Evolutionary conservation across 2,797 vertebrate genomes (phyloP), one percentile per base, ranked within the genome.

Genomic region (Cyclura pinguis): DNA sequence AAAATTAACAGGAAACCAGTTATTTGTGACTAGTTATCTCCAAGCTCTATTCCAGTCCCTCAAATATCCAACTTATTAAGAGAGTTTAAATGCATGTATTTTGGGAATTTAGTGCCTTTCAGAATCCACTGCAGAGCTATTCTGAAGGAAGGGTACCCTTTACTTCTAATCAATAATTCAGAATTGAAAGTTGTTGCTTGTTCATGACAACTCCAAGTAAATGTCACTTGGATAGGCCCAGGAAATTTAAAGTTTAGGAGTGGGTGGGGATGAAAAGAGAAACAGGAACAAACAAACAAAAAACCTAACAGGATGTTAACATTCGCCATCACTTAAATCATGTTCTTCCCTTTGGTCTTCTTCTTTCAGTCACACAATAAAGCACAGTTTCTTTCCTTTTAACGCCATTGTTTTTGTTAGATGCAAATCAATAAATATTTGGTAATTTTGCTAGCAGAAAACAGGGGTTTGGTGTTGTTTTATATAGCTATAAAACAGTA

Each of bases 91-190:
- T 94, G 81, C 57, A 93, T 83, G 91, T 85, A 64, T 92, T 92
- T 87, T 93, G 80, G 85, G 93, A 95, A 93, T 95, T 87, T 91
- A 91, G 92, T 89, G 62, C 86, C 89, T 74, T 59, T 84, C 55
- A 93, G 62, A 94, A 93, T 69, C 59, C 89, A 82, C 13, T 84
- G 87, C 95, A 88, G 84, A 93, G 90, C 57, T 29, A 90, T 92
- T 96, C 89, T 90, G 92, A 91, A 95, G 93, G 91, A 96, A 88
- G 90, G 80, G 90, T 47, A 72, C 92, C 85, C 84, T 96, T 94
- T 86, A 92, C 92, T 93, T 96, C 94, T 93, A 94, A 97, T 95
- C 95, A 96, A 95, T 96, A 96, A 96, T 96, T 96, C 95, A 97
- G 93, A 93, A 95, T 93, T 86, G 91, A 95, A 94, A 96, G 95